Evolutionary conservation across 2,888 invertebrate species (phyloP).

Genomic region (Napeogenes inachia): DNA sequence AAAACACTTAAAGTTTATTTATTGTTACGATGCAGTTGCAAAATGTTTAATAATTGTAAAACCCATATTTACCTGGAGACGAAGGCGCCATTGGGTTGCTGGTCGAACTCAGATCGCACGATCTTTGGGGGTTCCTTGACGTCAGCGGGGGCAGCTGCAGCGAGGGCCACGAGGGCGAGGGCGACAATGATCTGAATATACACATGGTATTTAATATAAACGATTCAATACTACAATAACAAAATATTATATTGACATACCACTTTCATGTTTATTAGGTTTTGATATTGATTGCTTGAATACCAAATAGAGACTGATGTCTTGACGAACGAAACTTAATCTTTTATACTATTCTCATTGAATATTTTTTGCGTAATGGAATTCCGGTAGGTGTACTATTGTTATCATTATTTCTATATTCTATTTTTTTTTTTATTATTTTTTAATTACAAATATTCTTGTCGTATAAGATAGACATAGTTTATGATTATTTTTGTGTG

Average conservation of each 20-base stretch:
- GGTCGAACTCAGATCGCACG: slow-evolving; percentile 44
- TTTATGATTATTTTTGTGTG: too few relatives aligned
- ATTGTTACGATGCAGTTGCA: background rate
- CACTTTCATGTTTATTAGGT: slow-evolving; percentile 62
- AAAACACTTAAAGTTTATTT: too few relatives aligned
- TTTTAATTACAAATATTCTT: too few relatives aligned
- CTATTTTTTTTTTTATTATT: too few relatives aligned
- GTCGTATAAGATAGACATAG: too few relatives aligned
- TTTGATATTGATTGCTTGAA: slow-evolving; percentile 46
- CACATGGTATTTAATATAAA: background rate
- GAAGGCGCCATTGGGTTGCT: slow-evolving; percentile 52
- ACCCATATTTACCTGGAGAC: slow-evolving; percentile 40
- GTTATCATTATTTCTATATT: too few relatives aligned
- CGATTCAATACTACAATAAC: too few relatives aligned
- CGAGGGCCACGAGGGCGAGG: slow-evolving; percentile 55
- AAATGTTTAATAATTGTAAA: background rate
- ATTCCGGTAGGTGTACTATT: too few relatives aligned
- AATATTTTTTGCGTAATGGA: too few relatives aligned
- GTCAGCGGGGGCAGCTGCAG: slow-evolving; percentile 43
- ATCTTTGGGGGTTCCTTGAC: slow-evolving; percentile 36
- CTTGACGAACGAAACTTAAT: slow-evolving; percentile 45
- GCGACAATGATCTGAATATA: slow-evolving; percentile 46
- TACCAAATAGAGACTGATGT: slow-evolving; percentile 65
- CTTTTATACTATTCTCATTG: slow-evolving; percentile 67
- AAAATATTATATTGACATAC: slow-evolving; percentile 42